Evolutionary conservation across 2,797 vertebrate genomes (phyloP), one percentile per base, ranked within the genome.

Genomic region (Sebastes steindachneri): DNA sequence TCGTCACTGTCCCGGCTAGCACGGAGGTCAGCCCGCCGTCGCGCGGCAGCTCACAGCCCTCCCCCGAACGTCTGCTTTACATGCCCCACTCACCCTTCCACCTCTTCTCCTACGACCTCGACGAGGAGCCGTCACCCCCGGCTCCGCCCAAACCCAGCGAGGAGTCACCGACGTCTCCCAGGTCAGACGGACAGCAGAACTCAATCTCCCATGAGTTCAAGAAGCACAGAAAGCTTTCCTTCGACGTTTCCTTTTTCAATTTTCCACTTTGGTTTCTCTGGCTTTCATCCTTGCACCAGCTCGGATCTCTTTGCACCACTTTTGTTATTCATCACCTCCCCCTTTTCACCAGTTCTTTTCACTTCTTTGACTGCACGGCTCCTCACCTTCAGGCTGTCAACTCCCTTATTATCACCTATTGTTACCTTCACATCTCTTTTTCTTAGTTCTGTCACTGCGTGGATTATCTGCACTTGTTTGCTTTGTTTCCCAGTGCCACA

Each of bases 71-170:
- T 82, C 93, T 98, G 75, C 98, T 97, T 80, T 98, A 99, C 73
- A 93, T 97, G 71, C 97, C 97, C n/a, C 97, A 98, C 86, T 95
- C 96, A 9, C 98, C 98, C 79, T 99, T 99, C 85, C 97, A 98
- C 86, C 97, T 99, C 78, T 99, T 99, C 96, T 99, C 98, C 0
- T 99, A 99, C 0, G 97, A 99, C 93, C 93, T 98, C 25, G 94
- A 97, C 28, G 96, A 98, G 69, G 91, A 95, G 72, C 73, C 80
- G 15, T 90, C 95, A 4, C 92, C 95, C 3, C 68, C 70, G 1
- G 78, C 88, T 79, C 55, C 79, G 0, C 28, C 69, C 19, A 86
- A 89, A 82, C 53, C 80, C 53, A 69, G 45, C 9, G 84, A 89
- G 51, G 90, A 91, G 37, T 70, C 88, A 3, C 81, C 80, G 1